Evolutionary conservation across 2,113 vertebrate genomes (phyloP).

Genomic region (Bungarus multicinctus): DNA sequence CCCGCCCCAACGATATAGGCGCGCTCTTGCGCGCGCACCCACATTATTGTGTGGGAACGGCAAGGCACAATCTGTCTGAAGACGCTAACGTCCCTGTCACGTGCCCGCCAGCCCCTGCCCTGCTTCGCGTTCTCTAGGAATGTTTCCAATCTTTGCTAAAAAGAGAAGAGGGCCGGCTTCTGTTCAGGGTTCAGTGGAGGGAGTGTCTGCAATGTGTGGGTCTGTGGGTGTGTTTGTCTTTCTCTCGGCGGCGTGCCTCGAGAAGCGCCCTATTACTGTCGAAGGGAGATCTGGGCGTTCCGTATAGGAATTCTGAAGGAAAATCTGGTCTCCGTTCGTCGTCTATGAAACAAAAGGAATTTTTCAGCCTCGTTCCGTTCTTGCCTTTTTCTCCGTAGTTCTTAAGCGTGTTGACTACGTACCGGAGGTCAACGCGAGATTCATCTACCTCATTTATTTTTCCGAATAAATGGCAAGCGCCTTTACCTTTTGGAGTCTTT

Average conservation of each 20-base stretch:
- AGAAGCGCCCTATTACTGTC: neutral
- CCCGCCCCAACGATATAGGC: neutral
- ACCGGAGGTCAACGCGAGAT: neutral
- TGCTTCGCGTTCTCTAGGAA: neutral
- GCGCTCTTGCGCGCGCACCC: neutral
- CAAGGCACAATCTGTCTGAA: too few species aligned
- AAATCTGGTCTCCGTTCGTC: neutral
- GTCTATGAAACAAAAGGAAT: neutral
- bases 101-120: neutral
- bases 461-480: neutral
- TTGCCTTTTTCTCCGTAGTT: neutral
- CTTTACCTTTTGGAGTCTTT: neutral
- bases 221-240: neutral
- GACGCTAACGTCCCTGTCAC: neutral
- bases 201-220: neutral
- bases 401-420: neutral
- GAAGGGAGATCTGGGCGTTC: neutral
- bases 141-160: constrained; percentile 41
- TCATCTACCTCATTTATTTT: neutral
- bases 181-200: neutral
- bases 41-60: neutral
- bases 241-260: neutral
- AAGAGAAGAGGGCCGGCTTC: constrained; percentile 16
- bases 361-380: neutral
- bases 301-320: neutral